Conservation (phyloP, 2,888 invertebrate genomes). For the Ditula angustiorana region DNA sequence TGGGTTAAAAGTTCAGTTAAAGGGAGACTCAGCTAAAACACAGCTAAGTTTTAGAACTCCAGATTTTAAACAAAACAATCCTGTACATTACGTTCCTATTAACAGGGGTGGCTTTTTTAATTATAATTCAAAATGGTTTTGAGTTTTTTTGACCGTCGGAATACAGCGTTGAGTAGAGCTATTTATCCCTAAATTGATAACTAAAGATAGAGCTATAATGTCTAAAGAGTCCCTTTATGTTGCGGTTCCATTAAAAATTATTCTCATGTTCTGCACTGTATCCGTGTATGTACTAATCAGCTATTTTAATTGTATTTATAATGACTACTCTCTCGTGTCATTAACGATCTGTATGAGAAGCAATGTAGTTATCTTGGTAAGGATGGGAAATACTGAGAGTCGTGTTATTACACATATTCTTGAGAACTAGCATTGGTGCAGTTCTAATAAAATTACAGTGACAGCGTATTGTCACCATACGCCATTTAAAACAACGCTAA, state of each 20-base stretch:
- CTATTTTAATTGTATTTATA: slow-evolving; percentile 38
- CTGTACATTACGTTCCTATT: too few relatives aligned
- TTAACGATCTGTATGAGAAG: slow-evolving; percentile 34
- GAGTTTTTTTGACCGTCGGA: neutral
- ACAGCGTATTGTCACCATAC: neutral
- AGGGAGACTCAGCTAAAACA: too few relatives aligned
- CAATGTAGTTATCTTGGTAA: slow-evolving; percentile 19
- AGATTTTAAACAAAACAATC: too few relatives aligned
- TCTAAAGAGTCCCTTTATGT: neutral
- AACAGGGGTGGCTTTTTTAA: too few relatives aligned
- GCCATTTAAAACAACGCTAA: too few relatives aligned
- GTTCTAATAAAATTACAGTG: neutral
- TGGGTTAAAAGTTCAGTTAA: too few relatives aligned
- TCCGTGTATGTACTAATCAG: slow-evolving; percentile 16
- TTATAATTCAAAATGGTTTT: too few relatives aligned
- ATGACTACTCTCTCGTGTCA: slow-evolving; percentile 26
- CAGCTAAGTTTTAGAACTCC: too few relatives aligned
- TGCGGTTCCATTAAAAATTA: slow-evolving; percentile 21
- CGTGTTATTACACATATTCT: slow-evolving; percentile 7
- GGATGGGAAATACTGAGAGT: slow-evolving; percentile 12
- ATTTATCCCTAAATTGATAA: neutral
- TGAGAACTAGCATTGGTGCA: slow-evolving; percentile 20
- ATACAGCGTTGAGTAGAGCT: too few relatives aligned
- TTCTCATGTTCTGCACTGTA: slow-evolving; percentile 28
- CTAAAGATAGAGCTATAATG: neutral